Conservation (phyloP, 2,113 vertebrate genomes). For the Stomatorhinus ivindoensis region DNA sequence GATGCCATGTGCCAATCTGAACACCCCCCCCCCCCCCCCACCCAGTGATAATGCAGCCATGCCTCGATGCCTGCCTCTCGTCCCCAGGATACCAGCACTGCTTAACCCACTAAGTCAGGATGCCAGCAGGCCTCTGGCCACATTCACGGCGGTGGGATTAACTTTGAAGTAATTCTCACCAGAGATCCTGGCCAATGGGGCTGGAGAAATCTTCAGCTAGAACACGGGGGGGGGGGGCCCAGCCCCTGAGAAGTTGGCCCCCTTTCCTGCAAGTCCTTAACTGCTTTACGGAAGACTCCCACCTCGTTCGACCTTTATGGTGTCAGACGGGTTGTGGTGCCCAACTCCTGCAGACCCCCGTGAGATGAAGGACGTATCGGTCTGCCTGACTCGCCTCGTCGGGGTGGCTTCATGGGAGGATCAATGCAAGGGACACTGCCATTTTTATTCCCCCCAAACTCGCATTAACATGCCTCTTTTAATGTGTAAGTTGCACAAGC, state of each 20-base stretch:
- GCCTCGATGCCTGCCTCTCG: conserved; percentile 2
- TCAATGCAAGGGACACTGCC: background rate
- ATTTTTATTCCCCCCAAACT: background rate
- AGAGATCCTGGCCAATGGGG: background rate
- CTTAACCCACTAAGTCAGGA: conserved; percentile 1
- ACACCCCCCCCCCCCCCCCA: background rate
- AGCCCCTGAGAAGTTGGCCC: background rate
- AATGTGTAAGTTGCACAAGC: background rate
- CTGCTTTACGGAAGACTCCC: background rate
- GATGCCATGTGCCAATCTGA: conserved; percentile 15
- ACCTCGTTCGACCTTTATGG: background rate
- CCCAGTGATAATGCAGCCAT: background rate
- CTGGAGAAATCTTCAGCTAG: background rate
- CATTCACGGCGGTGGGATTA: background rate
- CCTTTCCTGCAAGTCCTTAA: background rate
- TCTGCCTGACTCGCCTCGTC: background rate
- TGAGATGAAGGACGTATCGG: background rate
- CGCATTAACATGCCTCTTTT: background rate
- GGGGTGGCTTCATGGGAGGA: no score
- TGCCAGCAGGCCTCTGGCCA: background rate
- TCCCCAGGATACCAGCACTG: conserved; percentile 7
- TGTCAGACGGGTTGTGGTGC: background rate
- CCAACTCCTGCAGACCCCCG: background rate
- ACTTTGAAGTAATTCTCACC: background rate
- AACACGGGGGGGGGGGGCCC: background rate